Conservation (phyloP, 2,797 vertebrate genomes). For the Crenichthys baileyi region DNA sequence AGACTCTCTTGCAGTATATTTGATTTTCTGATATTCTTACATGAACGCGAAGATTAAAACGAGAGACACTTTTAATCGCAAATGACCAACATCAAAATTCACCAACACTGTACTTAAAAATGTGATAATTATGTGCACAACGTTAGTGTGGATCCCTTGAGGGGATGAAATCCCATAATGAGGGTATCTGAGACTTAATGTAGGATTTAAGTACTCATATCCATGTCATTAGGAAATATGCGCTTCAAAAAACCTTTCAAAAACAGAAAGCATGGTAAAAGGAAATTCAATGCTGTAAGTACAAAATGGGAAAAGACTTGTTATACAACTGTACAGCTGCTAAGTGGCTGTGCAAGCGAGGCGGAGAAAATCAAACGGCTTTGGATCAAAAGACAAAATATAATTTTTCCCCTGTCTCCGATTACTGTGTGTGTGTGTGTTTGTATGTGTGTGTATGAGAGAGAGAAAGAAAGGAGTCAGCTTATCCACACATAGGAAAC, state of each 20-base stretch:
- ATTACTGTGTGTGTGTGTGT: conserved; percentile 37
- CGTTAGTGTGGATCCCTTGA: background rate
- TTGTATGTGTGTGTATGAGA: conserved; percentile 21
- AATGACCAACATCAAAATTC: conserved; percentile 19
- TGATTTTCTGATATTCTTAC: background rate
- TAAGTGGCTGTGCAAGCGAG: conserved; percentile 65
- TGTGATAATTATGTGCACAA: background rate
- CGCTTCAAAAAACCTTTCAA: conserved; percentile 21
- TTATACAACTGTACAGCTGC: conserved; percentile 68
- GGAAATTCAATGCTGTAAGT: conserved; percentile 36
- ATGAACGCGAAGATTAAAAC: conserved; percentile 18
- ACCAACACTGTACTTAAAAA: conserved; percentile 4
- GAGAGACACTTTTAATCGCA: conserved; percentile 18
- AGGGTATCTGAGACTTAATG: background rate
- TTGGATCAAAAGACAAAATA: conserved; percentile 75
- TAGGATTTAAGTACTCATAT: conserved; percentile 16
- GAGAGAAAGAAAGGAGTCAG: conserved; percentile 38
- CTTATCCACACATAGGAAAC: conserved; percentile 68
- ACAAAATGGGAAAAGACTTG: conserved; percentile 50
- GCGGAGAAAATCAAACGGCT: conserved; percentile 66
- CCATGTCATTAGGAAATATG: conserved; percentile 20
- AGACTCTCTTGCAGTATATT: conserved; percentile 5
- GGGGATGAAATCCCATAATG: conserved; percentile 16
- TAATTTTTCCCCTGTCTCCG: conserved; percentile 70
- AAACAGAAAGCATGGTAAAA: conserved; percentile 45